phyloP scores from a whole-genome alignment of 2,888 invertebrate genomes.

The Orthosia cruda region DNA sequence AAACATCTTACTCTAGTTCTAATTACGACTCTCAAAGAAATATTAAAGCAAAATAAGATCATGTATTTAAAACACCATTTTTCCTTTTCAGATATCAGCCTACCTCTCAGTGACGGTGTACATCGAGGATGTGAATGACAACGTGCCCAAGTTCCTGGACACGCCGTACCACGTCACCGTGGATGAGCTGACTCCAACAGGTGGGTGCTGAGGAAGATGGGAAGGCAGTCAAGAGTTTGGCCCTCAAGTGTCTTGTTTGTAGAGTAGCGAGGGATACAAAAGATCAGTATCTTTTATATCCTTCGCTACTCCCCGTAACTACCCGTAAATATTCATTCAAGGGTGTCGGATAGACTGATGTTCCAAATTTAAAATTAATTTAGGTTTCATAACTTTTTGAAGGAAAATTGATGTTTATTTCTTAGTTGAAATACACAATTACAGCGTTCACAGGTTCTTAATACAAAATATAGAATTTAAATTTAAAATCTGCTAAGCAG shows the following conservation, averaged over 20 bases:
- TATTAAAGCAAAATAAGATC: too few relatives aligned
- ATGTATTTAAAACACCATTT: too few relatives aligned
- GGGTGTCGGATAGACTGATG: background rate
- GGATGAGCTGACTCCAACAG: conserved; percentile 95
- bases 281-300: too few relatives aligned
- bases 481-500: too few relatives aligned
- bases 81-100: conserved; percentile 93
- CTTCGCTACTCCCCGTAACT: too few relatives aligned
- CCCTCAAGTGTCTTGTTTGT: conserved; percentile 1
- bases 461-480: too few relatives aligned
- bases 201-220: conserved; percentile 82
- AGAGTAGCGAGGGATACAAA: background rate
- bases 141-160: conserved; percentile 95
- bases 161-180: conserved; percentile 96
- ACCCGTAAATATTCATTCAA: background rate
- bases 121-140: conserved; percentile 97
- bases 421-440: background rate
- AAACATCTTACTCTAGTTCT: background rate
- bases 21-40: too few relatives aligned
- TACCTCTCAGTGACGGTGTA: conserved; percentile 97
- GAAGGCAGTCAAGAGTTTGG: conserved; percentile 1
- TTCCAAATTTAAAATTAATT: background rate
- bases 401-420: background rate
- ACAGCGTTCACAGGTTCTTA: too few relatives aligned
- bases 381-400: background rate